Base-by-base conservation (phyloP, 2,888 invertebrate species). In the Cephus nigrinus region DNA sequence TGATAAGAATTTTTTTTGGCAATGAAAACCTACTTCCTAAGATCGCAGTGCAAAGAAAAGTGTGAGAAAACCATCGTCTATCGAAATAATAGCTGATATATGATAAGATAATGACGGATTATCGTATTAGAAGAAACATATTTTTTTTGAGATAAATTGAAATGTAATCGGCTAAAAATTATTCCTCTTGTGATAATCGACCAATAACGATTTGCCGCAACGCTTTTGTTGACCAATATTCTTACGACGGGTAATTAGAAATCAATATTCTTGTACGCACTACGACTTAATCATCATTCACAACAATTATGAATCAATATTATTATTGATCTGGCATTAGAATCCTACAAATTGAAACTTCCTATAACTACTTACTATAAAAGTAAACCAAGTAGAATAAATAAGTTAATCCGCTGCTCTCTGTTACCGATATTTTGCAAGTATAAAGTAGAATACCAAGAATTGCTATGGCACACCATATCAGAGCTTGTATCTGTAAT, bases 301-400 rank as follows among this genome's bases (percentile, higher is more conserved):
- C 5, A 40, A 40, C 2, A 40, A 23, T 40, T 40, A 40, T 23
- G 23, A 40, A 40, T 15, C 40, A 40, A 40, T 40, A 23, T 40
- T 23, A 40, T 23, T 40, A 40, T 40, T 40, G 1, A 40, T 40
- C 40, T 40, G 40, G 12, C 15, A 40, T 40, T 40, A 15, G 40
- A 40, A 40, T 40, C 40, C 2, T 15, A 40, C 15, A 5, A 40
- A 40, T 55, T 23, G 23, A 55, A 23, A 55, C 23, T 55, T 55
- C 23, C 9, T 55, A 31, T 68, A 32, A 32, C 3, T 3, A 78
- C 78, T 78, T 40, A 78, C 78, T 78, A 75, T 78, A 78, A 12
- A 78, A 40, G 72, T 78, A 78, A 71, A 78, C 68, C 33, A 78
- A 75, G 72, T 78, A 78, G 11, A 78, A 30, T 36, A 55, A 55